phyloP scores from a whole-genome alignment of 2,113 vertebrate species.

The Scomber japonicus region DNA sequence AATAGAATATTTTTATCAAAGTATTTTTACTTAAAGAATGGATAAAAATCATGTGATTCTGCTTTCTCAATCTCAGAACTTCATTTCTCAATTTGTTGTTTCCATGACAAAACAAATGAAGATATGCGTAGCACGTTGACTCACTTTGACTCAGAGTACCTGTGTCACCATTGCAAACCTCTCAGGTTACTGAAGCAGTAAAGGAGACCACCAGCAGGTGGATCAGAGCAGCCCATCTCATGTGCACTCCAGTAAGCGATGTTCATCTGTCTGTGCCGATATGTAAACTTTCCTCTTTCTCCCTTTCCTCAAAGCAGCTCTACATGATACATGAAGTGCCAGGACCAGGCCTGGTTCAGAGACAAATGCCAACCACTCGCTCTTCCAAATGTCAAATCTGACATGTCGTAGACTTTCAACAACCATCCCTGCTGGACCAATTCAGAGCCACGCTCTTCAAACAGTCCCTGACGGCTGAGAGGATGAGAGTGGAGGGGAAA shows the following conservation, averaged over 20 bases:
- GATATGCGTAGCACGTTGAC: background rate
- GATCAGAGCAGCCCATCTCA: slow-evolving; percentile 19
- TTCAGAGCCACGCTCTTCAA: slow-evolving; percentile 66
- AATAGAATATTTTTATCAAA: too few relatives aligned
- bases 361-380: slow-evolving; percentile 82
- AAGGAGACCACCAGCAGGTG: background rate
- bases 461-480: slow-evolving; percentile 49
- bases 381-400: slow-evolving; percentile 81
- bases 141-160: background rate
- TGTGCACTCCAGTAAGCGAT: slow-evolving; percentile 71
- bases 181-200: background rate
- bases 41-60: too few relatives aligned
- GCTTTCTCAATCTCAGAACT: too few relatives aligned
- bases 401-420: slow-evolving; percentile 72
- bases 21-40: too few relatives aligned
- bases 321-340: slow-evolving; percentile 77
- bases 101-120: background rate
- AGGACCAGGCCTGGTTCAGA: slow-evolving; percentile 55
- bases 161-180: background rate
- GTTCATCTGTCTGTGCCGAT: slow-evolving; percentile 75
- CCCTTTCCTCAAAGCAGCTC: slow-evolving; percentile 55
- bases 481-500: slow-evolving; percentile 45
- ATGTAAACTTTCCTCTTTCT: slow-evolving; percentile 70
- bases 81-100: background rate
- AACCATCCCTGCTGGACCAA: slow-evolving; percentile 58